Base-by-base conservation (phyloP, 2,113 vertebrate genomes). In the Ammodytes marinus region DNA sequence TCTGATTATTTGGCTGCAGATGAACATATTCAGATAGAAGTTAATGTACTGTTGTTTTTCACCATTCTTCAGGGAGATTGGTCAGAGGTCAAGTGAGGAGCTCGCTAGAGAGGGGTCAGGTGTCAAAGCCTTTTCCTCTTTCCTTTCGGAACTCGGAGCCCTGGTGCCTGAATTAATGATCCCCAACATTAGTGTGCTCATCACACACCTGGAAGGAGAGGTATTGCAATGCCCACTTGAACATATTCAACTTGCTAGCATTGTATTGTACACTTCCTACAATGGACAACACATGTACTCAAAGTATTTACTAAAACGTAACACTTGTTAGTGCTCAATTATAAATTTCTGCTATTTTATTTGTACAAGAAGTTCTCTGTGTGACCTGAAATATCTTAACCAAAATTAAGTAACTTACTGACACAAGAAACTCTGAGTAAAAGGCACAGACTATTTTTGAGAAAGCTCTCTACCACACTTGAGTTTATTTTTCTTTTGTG, bases 131-230 rank as follows among this genome's bases (percentile, higher is more conserved):
- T 97, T 96, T 78, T 94, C 97, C 12, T 70, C 89, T 27, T 99
- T 99, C 89, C 88, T 99, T 75, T 95, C 96, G 0, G 97, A 99
- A 82, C 94, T 99, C 0, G 82, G 96, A 15, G 90, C 96, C 43
- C 90, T 93, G 52, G 89, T 96, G 45, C 97, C 98, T 12, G 91
- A 96, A 37, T 68, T 95, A 57, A 94, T 99, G 88, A 93, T 99
- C 45, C 96, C 97, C 73, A 96, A 96, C 89, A 96, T 99, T 69
- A 99, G 98, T 27, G 92, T 99, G 85, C 92, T 99, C 1, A 89
- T 99, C 70, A 93, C 91, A 72, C 96, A 97, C 77, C 93, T 99
- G 93, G 97, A 99, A 79, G 96, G 97, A 87, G 98, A 99, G 96
- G 98, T 99, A 93, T 45, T 65, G 42, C 13, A 27, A 27, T 27